A percentile compares a stretch with the other conserved stretches of the same genome.
Conservation (phyloP, 2,113 vertebrate genomes). For the Poeciliopsis retropinna region DNA sequence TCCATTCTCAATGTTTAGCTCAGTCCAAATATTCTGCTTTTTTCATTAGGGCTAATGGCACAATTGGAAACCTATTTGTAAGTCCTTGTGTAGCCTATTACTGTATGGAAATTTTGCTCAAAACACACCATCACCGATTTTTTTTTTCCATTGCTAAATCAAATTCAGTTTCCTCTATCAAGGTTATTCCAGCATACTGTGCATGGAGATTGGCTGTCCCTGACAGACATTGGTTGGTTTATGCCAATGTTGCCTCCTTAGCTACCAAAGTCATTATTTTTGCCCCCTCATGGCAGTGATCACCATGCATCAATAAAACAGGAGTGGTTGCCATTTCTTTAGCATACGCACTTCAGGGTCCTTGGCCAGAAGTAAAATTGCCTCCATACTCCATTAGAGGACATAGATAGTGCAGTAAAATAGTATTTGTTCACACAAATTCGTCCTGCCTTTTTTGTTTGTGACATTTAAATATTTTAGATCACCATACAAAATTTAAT, state of each 20-base stretch:
- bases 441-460: neutral
- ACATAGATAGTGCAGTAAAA: neutral
- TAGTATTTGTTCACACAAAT: neutral
- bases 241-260: conserved; percentile 39
- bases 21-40: conserved; percentile 40
- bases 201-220: conserved; percentile 57
- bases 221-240: conserved; percentile 40
- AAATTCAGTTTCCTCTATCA: conserved; percentile 52
- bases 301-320: conserved; percentile 22
- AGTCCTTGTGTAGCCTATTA: conserved; percentile 68
- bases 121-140: conserved; percentile 43
- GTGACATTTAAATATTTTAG: neutral
- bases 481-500: neutral
- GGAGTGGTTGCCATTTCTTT: conserved; percentile 34
- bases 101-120: conserved; percentile 67
- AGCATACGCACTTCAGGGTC: conserved; percentile 69
- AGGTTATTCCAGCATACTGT: conserved; percentile 62
- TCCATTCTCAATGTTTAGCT: conserved; percentile 42
- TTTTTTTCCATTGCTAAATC: conserved; percentile 38
- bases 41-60: conserved; percentile 69
- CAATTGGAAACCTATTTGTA: conserved; percentile 71
- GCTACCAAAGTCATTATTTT: conserved; percentile 20
- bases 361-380: conserved; percentile 48
- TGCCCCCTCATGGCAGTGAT: conserved; percentile 21
- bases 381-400: conserved; percentile 52